Conservation (phyloP, 2,888 invertebrate genomes). For the Nephrotoma guestfalica region DNA sequence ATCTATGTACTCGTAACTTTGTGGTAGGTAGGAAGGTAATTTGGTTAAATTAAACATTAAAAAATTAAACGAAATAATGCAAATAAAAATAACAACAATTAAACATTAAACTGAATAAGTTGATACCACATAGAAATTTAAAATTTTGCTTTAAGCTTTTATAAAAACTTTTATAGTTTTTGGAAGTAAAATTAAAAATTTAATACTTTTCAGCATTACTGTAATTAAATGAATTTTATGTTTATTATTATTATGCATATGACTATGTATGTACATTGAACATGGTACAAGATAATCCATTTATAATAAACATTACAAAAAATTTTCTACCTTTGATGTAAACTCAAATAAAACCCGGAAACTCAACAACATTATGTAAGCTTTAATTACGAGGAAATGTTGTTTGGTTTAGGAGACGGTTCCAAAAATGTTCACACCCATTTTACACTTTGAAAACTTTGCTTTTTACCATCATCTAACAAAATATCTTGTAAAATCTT, state of each 20-base stretch:
- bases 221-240: not conserved
- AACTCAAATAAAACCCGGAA: not conserved
- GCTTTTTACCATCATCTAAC: too few relatives aligned
- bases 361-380: not conserved
- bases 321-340: not conserved
- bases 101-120: not conserved
- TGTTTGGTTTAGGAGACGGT: too few relatives aligned
- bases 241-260: not conserved
- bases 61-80: not conserved
- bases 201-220: not conserved
- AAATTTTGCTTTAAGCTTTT: not conserved
- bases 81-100: not conserved
- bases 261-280: too few relatives aligned
- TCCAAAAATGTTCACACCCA: too few relatives aligned
- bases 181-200: not conserved
- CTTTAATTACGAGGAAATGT: not conserved
- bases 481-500: too few relatives aligned
- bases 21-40: not conserved
- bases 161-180: not conserved
- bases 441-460: too few relatives aligned
- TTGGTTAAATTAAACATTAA: not conserved
- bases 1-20: too few relatives aligned
- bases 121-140: not conserved
- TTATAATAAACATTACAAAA: not conserved
- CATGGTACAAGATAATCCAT: not conserved